Evolutionary conservation across 1,140 invertebrate genomes (phyloP), one percentile per base, ranked within the genome.

Genomic region (Drosophila tsacasi): DNA sequence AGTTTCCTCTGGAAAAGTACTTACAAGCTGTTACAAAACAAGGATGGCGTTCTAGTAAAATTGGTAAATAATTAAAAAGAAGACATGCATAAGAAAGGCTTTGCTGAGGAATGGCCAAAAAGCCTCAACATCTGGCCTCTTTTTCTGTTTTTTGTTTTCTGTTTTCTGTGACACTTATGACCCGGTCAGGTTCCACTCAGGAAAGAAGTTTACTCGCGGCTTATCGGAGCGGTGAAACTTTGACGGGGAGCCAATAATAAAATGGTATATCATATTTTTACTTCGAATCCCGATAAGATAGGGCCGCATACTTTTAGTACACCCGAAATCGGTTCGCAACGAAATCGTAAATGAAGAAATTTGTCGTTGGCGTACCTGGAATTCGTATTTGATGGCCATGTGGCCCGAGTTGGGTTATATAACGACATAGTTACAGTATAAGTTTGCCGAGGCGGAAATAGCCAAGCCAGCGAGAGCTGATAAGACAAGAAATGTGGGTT

Each of bases 401-500:
- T 64, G 84, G 77, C 58, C 32, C 30, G 30, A 65, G 35, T 50
- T 30, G 42, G 25, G 30, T 74, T 86, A 79, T 79, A 76, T 76
- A 67, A 76, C 17, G 5, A 73, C 15, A 52, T 44, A 52, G 67
- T 52, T 32, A 61, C 37, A 63, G n/a, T 50, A 25, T 58, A 68
- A 39, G 57, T 59, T 72, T 19, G n/a, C 39, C 32, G 58, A 49
- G 66, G 63, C 85, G 84, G 84, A 89, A 89, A 89, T 81, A 47
- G 68, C 40, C 39, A 47, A 46, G 54, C 60, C 60, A 57, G 59
- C 32, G 55, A 66, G 65, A 52, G 66, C 66, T 52, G 85, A 89
- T 90, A 81, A 89, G 81, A 76, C 81, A 79, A 81, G 66, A 75
- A 81, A 81, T 71, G 61, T 67, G 47, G 80, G 83, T 89, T 83